Base-by-base conservation (phyloP, 2,113 vertebrate genomes). In the Rhinolophus ferrumequinum region DNA sequence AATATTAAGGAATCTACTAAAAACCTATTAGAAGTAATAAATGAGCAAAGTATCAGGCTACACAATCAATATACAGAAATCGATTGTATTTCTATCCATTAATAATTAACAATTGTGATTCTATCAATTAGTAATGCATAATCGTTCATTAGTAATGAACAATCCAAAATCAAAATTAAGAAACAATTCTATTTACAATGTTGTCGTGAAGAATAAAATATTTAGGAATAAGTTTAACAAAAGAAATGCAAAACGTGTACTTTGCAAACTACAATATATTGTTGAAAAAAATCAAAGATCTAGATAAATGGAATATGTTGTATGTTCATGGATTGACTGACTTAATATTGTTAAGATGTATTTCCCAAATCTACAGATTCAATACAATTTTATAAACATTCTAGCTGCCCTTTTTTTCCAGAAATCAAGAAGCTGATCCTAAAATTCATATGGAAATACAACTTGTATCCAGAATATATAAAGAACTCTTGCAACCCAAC, bases 111-210 rank as follows among this genome's bases (percentile, higher is more conserved):
- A 12, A 58, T 30, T 86, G 30, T 58, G 44, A 54, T 83, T 75
- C 33, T 86, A 82, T 60, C 24, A 33, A 62, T 60, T 60, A 75
- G 28, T 30, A 87, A 50, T 6, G 41, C 64, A 41, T 10, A 44
- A 64, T 47, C 28, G 10, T 44, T 28, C 52, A 82, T 47, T n/a
- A 60, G 38, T 15, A 62, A 47, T 26, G 50, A 86, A 72, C 35
- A 86, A 86, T 44, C 64, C 64, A 62, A 95, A 87, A 86, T 62
- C 54, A 62, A 91, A 67, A 72, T 80, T 64, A 79, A 95, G 70
- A 85, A 77, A 82, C 18, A 75, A 66, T 85, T 67, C 19, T 52
- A 90, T 70, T 69, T 90, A 60, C 16, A 72, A 79, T 52, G n/a
- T 15, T 33, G 70, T n/a, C 21, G 44, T 11, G 81, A 73, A 73